A percentile compares a stretch with the other conserved stretches of the same genome.
Conservation (phyloP, 2,113 vertebrate species). For the Recurvirostra avosetta region DNA sequence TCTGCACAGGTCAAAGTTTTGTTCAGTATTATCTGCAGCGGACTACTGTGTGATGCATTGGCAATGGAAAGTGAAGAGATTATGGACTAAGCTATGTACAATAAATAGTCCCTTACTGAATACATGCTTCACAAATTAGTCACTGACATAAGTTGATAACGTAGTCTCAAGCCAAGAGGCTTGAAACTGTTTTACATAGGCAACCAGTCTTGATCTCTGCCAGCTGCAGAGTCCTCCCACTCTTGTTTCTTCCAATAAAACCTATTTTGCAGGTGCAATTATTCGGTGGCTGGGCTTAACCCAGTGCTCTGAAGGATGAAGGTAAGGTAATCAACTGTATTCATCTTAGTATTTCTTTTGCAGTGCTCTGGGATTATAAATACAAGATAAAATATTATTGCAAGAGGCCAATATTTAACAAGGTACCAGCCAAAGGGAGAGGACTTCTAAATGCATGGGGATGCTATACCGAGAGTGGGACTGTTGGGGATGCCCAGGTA, state of each 20-base stretch:
- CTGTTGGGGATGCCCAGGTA: neutral
- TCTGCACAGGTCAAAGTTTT: neutral
- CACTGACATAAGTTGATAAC: neutral
- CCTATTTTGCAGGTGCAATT: constrained; percentile 18
- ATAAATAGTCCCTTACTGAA: neutral
- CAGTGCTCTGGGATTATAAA: constrained; percentile 23
- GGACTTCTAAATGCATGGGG: neutral
- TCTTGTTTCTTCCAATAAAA: constrained; percentile 11
- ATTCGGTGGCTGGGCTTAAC: constrained; percentile 24
- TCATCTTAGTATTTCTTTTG: constrained; percentile 37
- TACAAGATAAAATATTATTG: neutral
- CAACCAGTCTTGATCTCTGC: neutral
- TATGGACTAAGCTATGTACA: neutral
- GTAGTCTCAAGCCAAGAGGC: neutral
- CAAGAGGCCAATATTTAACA: neutral
- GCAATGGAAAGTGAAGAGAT: neutral
- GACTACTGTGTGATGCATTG: neutral
- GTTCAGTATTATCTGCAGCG: neutral
- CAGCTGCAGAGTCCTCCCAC: neutral
- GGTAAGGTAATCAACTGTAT: constrained; percentile 45
- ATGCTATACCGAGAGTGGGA: neutral
- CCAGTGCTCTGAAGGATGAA: constrained; percentile 43
- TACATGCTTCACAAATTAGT: neutral
- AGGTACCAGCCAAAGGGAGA: neutral
- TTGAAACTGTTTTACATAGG: neutral